phyloP scores from a whole-genome alignment of 2,888 invertebrate species.

The Scotopteryx bipunctaria region DNA sequence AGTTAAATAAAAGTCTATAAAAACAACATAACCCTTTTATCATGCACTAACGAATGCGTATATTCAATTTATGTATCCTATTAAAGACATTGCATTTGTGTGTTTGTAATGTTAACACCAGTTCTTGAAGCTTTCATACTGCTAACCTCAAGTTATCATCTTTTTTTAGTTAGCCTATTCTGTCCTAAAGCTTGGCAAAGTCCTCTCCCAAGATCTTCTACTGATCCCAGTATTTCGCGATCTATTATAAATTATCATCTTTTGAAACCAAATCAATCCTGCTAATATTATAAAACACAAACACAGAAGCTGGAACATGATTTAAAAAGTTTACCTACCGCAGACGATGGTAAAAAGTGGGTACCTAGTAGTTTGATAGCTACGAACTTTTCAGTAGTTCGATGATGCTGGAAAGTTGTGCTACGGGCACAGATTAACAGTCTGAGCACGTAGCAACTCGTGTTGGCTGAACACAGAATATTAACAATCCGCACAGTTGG shows the following conservation, averaged over 20 bases:
- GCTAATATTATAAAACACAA: too few relatives aligned
- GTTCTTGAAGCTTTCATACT: background rate
- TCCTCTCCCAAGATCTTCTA: too few relatives aligned
- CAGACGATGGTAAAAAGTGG: too few relatives aligned
- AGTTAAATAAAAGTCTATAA: constrained; percentile 11
- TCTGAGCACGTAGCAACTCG: constrained; percentile 49
- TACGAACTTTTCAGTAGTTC: background rate
- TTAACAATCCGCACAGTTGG: constrained; percentile 52
- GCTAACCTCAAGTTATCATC: background rate
- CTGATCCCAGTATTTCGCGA: too few relatives aligned
- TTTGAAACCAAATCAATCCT: too few relatives aligned
- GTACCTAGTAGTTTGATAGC: too few relatives aligned
- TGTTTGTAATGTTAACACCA: constrained; percentile 31
- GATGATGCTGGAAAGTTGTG: background rate
- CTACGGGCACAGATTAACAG: constrained; percentile 22
- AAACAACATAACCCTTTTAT: constrained; percentile 29
- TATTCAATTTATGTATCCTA: constrained; percentile 71
- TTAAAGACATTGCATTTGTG: constrained; percentile 69
- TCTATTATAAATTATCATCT: too few relatives aligned
- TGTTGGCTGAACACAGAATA: constrained; percentile 57
- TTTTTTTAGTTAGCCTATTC: too few relatives aligned
- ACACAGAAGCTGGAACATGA: too few relatives aligned
- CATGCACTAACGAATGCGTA: constrained; percentile 52
- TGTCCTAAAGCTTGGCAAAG: too few relatives aligned
- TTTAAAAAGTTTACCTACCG: too few relatives aligned